Percentiles rank a stretch among this genome's conserved stretches.
phyloP scores from a whole-genome alignment of 2,888 invertebrate genomes.

The Acanthosepion lycidas region DNA sequence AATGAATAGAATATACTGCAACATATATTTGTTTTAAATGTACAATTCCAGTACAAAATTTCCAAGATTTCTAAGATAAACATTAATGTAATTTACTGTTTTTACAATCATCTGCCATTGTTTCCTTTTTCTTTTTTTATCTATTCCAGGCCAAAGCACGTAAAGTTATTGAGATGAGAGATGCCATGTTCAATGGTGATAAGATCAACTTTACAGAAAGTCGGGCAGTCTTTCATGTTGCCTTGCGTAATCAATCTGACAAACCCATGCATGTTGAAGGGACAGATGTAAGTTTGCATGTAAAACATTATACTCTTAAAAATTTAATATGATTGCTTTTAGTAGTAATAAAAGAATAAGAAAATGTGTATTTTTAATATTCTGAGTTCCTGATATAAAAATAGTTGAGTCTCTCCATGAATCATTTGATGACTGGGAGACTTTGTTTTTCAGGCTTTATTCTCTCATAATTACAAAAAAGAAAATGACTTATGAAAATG shows the following conservation, averaged over 20 bases:
- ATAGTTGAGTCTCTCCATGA: no score
- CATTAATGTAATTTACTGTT: neutral
- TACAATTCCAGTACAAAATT: no score
- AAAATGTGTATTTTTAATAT: neutral
- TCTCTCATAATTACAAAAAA: no score
- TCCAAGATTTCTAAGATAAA: no score
- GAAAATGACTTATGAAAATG: no score
- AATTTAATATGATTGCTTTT: neutral
- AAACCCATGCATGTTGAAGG: slow-evolving; percentile 87
- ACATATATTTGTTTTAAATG: no score
- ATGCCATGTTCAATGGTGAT: slow-evolving; percentile 93
- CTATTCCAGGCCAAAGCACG: slow-evolving; percentile 80
- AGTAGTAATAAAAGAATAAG: neutral
- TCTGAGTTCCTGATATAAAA: no score
- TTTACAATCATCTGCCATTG: neutral
- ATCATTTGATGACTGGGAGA: no score
- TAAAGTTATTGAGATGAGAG: slow-evolving; percentile 87
- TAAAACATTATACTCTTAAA: neutral
- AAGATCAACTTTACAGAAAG: slow-evolving; percentile 98
- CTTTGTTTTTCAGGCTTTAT: no score
- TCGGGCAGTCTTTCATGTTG: slow-evolving; percentile 94
- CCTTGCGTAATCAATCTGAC: slow-evolving; percentile 90
- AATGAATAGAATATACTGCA: no score
- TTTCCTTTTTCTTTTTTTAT: neutral
- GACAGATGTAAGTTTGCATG: slow-evolving; percentile 82